These are phyloP conservation scores for Athalia rosae DNA, from an alignment of 2,888 invertebrate species.

Conservation along the genomic window DNA sequence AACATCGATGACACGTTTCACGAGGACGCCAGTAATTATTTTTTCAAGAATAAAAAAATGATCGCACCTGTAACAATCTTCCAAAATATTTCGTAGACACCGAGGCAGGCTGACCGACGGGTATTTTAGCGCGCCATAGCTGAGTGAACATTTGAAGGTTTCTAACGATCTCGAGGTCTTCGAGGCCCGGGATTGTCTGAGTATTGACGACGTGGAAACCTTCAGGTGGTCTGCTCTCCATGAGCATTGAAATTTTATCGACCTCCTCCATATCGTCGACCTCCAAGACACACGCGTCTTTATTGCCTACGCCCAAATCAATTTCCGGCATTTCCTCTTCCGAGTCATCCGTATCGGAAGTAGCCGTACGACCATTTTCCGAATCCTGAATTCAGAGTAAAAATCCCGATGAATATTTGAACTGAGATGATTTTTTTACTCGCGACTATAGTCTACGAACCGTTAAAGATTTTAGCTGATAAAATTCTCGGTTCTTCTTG, in stretches of 20 bases:
- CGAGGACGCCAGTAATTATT: background rate
- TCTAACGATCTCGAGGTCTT: conserved; percentile 80
- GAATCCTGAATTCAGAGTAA: conserved; percentile 59
- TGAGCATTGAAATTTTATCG: conserved; percentile 83
- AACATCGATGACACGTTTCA: conserved; percentile 1
- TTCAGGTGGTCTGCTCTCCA: conserved; percentile 84
- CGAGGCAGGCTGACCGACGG: conserved; percentile 73
- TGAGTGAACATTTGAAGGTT: conserved; percentile 91
- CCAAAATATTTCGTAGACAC: conserved; percentile 76
- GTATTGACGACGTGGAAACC: conserved; percentile 89
- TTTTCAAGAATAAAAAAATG: background rate
- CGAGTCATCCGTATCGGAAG: conserved; percentile 80
- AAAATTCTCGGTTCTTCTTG: conserved; percentile 83
- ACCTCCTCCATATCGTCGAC: conserved; percentile 90
- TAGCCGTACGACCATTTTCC: conserved; percentile 68
- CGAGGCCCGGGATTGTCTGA: conserved; percentile 83
- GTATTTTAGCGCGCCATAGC: conserved; percentile 83
- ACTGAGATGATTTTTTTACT: background rate
- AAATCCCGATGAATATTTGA: background rate
- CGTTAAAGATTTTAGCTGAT: conserved; percentile 76
- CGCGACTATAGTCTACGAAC: conserved; percentile 59
- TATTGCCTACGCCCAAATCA: conserved; percentile 83
- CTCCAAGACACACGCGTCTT: conserved; percentile 88
- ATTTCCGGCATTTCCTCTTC: conserved; percentile 81
- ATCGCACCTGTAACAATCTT: conserved; percentile 75